Conservation (phyloP, 2,113 vertebrate species). For the Proteles cristata region DNA sequence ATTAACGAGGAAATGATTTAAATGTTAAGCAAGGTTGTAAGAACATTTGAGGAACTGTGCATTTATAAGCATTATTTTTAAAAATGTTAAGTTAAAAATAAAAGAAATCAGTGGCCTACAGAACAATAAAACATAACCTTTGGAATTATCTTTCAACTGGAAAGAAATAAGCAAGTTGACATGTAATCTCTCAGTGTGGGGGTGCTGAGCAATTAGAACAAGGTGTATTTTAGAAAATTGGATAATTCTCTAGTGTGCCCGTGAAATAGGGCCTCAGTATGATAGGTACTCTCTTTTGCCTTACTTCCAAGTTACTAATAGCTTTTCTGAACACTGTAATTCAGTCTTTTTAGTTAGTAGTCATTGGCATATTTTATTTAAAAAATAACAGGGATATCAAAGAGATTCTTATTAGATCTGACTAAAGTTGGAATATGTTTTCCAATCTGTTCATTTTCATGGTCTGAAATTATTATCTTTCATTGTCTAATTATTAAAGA, state of each 20-base stretch:
- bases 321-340: not conserved
- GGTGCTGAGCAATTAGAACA: not conserved
- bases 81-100: not conserved
- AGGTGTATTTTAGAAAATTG: not conserved
- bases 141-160: not conserved
- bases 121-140: not conserved
- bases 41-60: not conserved
- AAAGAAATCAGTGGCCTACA: not conserved
- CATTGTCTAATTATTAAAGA: not conserved
- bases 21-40: not conserved
- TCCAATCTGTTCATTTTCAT: conserved; percentile 45
- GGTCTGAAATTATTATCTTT: conserved; percentile 67
- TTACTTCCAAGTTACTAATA: not conserved
- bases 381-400: not conserved
- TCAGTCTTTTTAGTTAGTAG: not conserved
- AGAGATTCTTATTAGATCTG: not conserved
- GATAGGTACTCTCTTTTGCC: not conserved
- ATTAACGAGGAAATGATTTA: not conserved
- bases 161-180: not conserved
- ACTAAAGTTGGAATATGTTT: not conserved
- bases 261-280: not conserved
- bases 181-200: not conserved
- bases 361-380: not conserved
- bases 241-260: not conserved
- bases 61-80: not conserved